A percentile compares a stretch with the other conserved stretches of the same genome.
phyloP scores from a whole-genome alignment of 1,140 invertebrate genomes.

The Drosophila varians region DNA sequence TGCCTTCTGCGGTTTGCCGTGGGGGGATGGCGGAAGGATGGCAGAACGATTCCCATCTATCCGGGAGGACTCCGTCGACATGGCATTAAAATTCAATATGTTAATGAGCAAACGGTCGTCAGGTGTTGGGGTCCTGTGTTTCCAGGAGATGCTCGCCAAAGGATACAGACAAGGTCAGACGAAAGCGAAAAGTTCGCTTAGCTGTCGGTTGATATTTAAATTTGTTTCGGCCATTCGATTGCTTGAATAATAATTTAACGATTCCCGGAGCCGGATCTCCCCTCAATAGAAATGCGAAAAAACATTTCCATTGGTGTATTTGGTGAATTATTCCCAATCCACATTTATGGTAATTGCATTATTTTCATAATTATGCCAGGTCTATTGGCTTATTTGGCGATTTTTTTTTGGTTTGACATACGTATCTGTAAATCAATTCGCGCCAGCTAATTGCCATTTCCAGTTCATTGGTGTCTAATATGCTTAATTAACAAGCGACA shows the following conservation, averaged over 20 bases:
- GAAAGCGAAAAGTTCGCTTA: slow-evolving; percentile 25
- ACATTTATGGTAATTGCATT: slow-evolving; percentile 39
- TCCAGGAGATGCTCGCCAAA: slow-evolving; percentile 8
- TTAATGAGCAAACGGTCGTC: slow-evolving; percentile 60
- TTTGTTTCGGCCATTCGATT: slow-evolving; percentile 38
- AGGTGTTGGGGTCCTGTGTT: slow-evolving; percentile 48
- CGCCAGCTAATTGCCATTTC: slow-evolving; percentile 54
- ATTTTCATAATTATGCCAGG: slow-evolving; percentile 34
- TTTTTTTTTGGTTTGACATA: slow-evolving; percentile 29
- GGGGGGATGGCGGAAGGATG: neutral
- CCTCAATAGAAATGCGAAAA: neutral
- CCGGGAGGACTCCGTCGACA: slow-evolving; percentile 36
- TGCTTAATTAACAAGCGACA: slow-evolving; percentile 59
- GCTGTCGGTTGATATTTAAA: slow-evolving; percentile 38
- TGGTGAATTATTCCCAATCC: slow-evolving; percentile 3
- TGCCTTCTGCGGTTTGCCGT: slow-evolving; percentile 32
- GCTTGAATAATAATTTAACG: slow-evolving; percentile 31
- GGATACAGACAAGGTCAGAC: slow-evolving; percentile 56
- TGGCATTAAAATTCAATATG: slow-evolving; percentile 78
- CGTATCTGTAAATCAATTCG: slow-evolving; percentile 42
- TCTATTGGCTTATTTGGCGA: slow-evolving; percentile 39
- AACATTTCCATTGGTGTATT: neutral
- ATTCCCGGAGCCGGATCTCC: neutral
- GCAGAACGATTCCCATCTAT: neutral
- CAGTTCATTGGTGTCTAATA: slow-evolving; percentile 67